Evolutionary conservation across 2,113 vertebrate species (phyloP).

Genomic region (Rhinoptilus africanus): DNA sequence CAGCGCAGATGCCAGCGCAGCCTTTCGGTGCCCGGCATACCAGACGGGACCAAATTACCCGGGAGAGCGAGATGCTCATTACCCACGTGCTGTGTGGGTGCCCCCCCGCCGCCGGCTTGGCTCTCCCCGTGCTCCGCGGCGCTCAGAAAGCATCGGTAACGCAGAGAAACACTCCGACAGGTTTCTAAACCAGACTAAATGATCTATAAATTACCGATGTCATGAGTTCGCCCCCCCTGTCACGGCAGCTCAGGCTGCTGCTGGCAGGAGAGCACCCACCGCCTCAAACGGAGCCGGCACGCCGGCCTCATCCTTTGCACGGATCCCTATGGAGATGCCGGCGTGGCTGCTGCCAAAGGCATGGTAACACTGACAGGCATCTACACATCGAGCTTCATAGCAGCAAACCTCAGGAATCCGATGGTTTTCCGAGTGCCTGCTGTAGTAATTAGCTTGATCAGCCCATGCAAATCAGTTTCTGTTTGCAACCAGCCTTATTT

Average conservation of each 20-base stretch:
- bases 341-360: neutral
- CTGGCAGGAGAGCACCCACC: neutral
- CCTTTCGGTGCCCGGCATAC: fast-evolving
- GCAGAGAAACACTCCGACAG: fast-evolving
- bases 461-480: slow-evolving; percentile 44
- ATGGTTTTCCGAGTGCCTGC: neutral
- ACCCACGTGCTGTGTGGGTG: neutral
- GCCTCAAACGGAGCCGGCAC: fast-evolving
- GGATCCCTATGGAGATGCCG: neutral
- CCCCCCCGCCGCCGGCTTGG: fast-evolving
- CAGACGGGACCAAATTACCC: neutral
- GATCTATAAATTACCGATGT: neutral
- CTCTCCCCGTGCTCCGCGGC: fast-evolving
- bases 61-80: neutral
- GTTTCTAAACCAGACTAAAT: neutral
- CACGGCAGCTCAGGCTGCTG: neutral
- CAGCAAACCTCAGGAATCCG: neutral
- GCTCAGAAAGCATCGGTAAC: fast-evolving
- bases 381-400: neutral
- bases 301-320: fast-evolving
- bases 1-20: neutral
- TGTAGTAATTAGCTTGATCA: slow-evolving; percentile 50
- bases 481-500: slow-evolving; percentile 46
- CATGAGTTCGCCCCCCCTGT: neutral
- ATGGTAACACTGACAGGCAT: neutral